Evolutionary conservation across 2,797 vertebrate genomes (phyloP).

Genomic region (Rhinichthys osculus): DNA sequence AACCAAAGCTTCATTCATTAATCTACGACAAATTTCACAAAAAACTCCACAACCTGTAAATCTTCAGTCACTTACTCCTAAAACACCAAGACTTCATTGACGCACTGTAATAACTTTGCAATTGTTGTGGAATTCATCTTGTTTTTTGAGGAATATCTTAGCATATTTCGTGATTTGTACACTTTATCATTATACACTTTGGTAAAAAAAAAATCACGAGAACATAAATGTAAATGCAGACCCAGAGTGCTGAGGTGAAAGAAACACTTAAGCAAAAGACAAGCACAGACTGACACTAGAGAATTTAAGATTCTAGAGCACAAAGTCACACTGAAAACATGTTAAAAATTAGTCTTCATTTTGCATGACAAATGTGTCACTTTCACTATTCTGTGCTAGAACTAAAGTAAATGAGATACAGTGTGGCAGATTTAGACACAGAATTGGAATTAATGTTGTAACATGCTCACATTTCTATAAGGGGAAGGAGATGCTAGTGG

Average conservation of each 20-base stretch:
- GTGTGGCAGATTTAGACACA: constrained; percentile 19
- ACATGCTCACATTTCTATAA: constrained; percentile 32
- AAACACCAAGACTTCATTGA: neutral
- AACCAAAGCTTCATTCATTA: neutral
- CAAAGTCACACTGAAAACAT: neutral
- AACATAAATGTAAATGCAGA: neutral
- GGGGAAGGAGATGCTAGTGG: constrained; percentile 30
- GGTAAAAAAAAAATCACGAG: too few relatives aligned
- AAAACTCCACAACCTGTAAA: neutral
- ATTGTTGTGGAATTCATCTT: neutral
- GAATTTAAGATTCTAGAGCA: neutral
- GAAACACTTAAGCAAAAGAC: neutral
- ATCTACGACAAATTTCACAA: neutral
- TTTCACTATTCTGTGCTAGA: neutral
- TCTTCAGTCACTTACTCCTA: neutral
- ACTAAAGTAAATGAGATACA: constrained; percentile 34
- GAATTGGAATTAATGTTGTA: constrained; percentile 33
- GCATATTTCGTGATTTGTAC: neutral
- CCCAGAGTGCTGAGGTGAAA: neutral
- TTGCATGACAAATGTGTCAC: neutral
- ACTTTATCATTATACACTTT: neutral
- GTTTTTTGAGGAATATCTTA: neutral
- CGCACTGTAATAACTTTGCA: neutral
- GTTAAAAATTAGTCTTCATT: neutral
- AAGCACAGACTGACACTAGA: neutral